A percentile compares a stretch with the other conserved stretches of the same genome.
phyloP scores from a whole-genome alignment of 2,113 vertebrate genomes.

The Lagenorhynchus albirostris region DNA sequence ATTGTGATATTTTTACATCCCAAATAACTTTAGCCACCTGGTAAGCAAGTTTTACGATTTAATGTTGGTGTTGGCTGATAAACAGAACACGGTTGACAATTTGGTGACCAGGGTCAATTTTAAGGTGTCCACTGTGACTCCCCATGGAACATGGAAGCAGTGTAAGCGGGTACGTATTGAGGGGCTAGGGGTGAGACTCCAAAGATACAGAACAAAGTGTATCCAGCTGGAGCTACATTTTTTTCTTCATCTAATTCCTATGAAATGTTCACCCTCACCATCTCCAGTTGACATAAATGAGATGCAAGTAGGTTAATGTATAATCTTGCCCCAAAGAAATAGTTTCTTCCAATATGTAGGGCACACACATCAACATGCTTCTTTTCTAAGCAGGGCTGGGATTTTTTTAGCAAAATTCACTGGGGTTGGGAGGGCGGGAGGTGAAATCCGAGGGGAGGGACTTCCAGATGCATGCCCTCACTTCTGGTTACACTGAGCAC shows the following conservation, averaged over 20 bases:
- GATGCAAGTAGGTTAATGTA: slow-evolving; percentile 52
- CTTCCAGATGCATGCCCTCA: background rate
- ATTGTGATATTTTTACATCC: background rate
- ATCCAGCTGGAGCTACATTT: background rate
- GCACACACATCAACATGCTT: background rate
- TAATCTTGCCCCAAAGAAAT: slow-evolving; percentile 27
- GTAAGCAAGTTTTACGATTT: background rate
- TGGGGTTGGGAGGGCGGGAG: background rate
- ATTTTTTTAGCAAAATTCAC: background rate
- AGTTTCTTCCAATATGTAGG: background rate
- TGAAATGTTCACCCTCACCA: background rate
- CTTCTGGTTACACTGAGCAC: background rate
- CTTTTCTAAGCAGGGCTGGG: background rate
- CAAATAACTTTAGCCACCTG: background rate
- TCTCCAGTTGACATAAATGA: slow-evolving; percentile 21
- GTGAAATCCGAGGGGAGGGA: background rate
- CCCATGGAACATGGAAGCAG: background rate
- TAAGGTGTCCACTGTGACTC: background rate
- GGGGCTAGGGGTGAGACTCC: background rate
- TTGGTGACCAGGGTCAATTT: background rate
- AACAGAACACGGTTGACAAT: background rate
- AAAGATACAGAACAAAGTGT: background rate
- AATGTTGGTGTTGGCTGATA: background rate
- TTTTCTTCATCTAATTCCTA: background rate
- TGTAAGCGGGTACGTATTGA: accelerated